These are phyloP conservation scores for Porphyrio hochstetteri DNA, from an alignment of 2,113 vertebrate species.

Conservation along the genomic window DNA sequence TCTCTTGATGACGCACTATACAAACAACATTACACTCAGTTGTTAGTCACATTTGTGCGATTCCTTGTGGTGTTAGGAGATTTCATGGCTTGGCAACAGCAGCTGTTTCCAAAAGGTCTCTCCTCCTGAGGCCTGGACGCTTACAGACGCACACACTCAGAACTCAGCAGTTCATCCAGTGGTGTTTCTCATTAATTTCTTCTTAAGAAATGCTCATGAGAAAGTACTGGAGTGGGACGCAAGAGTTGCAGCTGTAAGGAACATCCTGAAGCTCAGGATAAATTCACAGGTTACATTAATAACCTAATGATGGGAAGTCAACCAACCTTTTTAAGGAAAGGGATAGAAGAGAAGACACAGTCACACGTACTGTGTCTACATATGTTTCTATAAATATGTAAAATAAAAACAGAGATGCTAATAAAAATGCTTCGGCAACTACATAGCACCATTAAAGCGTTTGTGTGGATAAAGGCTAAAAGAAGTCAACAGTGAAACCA, in stretches of 20 bases:
- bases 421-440: neutral
- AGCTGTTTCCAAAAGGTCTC: slow-evolving; percentile 39
- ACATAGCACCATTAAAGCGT: neutral
- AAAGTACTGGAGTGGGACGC: neutral
- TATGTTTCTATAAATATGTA: slow-evolving; percentile 42
- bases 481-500: neutral
- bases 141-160: neutral
- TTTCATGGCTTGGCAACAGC: neutral
- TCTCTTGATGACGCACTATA: neutral
- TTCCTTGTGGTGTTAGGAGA: neutral
- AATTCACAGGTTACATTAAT: neutral
- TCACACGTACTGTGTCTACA: neutral
- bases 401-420: slow-evolving; percentile 34
- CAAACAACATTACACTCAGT: neutral
- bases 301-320: neutral
- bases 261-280: neutral
- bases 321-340: neutral
- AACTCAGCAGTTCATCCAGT: slow-evolving; percentile 35
- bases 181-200: slow-evolving; percentile 48
- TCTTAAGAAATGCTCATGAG: slow-evolving; percentile 23
- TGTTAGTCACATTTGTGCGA: slow-evolving; percentile 49
- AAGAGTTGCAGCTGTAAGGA: neutral
- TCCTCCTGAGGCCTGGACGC: neutral
- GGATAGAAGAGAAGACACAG: neutral
- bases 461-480: neutral